phyloP scores from a whole-genome alignment of 2,797 vertebrate species.

The Oreochromis mossambicus region DNA sequence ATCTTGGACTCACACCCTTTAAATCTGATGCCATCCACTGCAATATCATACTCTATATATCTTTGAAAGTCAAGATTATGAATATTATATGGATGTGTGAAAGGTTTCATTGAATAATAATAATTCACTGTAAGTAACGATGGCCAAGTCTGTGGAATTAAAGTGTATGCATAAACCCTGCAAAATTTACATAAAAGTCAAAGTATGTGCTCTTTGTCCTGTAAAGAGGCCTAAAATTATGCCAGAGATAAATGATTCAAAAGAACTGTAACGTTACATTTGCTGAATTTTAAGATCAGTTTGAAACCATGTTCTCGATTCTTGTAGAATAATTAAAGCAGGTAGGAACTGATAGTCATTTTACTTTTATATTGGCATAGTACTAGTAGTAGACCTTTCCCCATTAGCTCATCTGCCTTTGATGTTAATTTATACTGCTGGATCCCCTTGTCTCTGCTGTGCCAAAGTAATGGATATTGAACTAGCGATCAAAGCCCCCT shows the following conservation, averaged over 20 bases:
- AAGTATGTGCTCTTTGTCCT: background rate
- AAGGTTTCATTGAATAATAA: background rate
- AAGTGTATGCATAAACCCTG: background rate
- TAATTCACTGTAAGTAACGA: background rate
- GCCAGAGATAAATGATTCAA: background rate
- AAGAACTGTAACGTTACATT: slow-evolving; percentile 1
- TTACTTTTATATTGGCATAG: background rate
- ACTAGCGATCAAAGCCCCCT: slow-evolving; percentile 55
- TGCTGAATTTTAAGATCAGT: slow-evolving; percentile 12
- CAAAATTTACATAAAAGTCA: background rate
- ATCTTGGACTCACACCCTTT: background rate
- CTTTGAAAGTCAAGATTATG: background rate
- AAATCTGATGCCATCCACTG: background rate
- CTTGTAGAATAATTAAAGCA: slow-evolving; percentile 27
- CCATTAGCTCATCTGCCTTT: slow-evolving; percentile 57
- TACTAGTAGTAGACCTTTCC: slow-evolving; percentile 11
- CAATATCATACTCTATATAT: background rate
- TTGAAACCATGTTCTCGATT: slow-evolving; percentile 10
- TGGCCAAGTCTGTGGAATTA: background rate
- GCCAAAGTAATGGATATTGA: slow-evolving; percentile 62
- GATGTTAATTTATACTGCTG: slow-evolving; percentile 65
- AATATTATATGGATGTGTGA: background rate
- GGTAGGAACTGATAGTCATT: slow-evolving; percentile 10
- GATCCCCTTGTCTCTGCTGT: slow-evolving; percentile 55
- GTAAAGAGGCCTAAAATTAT: background rate